A percentile compares a stretch with the other conserved stretches of the same genome.
phyloP scores from a whole-genome alignment of 2,888 invertebrate species.

The Aproaerema taeniolella region DNA sequence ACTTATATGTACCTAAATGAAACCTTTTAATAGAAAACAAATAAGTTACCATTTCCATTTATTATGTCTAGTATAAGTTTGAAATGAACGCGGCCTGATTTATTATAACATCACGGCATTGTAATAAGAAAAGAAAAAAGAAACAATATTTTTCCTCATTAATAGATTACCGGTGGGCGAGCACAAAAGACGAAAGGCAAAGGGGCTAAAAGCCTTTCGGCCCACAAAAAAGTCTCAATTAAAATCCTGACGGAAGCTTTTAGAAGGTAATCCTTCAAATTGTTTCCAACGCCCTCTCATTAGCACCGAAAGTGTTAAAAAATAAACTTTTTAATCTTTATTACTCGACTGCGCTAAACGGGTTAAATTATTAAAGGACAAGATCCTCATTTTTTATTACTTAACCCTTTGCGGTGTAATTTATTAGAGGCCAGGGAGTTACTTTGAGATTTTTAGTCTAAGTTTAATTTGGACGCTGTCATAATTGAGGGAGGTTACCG shows the following conservation, averaged over 20 bases:
- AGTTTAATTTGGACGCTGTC: constrained; percentile 57
- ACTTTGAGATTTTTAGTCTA: constrained; percentile 56
- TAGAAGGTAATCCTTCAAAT: constrained; percentile 78
- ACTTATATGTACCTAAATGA: too few species aligned
- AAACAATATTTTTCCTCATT: constrained; percentile 61
- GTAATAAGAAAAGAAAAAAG: constrained; percentile 21
- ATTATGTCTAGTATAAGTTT: too few species aligned
- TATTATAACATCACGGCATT: constrained; percentile 11
- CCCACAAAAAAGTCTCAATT: constrained; percentile 76
- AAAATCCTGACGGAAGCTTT: constrained; percentile 78
- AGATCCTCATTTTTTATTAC: constrained; percentile 63
- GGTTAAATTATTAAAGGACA: constrained; percentile 74
- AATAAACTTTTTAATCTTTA: constrained; percentile 78
- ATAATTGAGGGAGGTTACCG: constrained; percentile 57
- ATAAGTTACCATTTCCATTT: too few species aligned
- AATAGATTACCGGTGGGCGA: constrained; percentile 65
- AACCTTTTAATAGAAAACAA: too few species aligned
- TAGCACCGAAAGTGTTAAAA: constrained; percentile 77
- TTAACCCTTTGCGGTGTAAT: constrained; percentile 60
- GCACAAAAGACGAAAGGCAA: constrained; percentile 62
- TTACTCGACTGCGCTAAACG: constrained; percentile 73
- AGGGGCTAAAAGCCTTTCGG: constrained; percentile 74
- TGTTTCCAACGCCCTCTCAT: constrained; percentile 78
- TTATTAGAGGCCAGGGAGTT: constrained; percentile 60
- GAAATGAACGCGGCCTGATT: too few species aligned